Evolutionary conservation across 2,888 invertebrate species (phyloP).

Genomic region (Odontomyia ornata): DNA sequence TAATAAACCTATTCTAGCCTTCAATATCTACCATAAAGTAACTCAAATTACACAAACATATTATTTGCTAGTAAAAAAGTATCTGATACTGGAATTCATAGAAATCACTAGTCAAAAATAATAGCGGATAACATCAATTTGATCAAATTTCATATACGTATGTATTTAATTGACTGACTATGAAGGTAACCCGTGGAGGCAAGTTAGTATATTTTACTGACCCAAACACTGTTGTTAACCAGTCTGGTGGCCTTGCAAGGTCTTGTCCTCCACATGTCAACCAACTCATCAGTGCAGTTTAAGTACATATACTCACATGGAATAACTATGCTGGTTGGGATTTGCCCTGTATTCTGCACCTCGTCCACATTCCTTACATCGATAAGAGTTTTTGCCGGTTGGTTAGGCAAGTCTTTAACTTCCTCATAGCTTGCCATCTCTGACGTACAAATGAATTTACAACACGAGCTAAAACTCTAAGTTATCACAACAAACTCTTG

Average conservation of each 20-base stretch:
- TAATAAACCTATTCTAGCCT: too few species aligned
- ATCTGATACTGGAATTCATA: too few species aligned
- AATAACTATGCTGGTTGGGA: constrained; percentile 80
- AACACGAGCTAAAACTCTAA: too few species aligned
- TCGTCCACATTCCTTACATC: constrained; percentile 82
- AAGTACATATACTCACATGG: constrained; percentile 60
- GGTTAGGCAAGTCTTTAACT: constrained; percentile 65
- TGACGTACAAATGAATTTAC: too few species aligned
- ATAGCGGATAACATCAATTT: too few species aligned
- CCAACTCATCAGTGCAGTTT: too few species aligned
- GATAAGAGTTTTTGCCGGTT: constrained; percentile 69
- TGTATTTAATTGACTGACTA: too few species aligned
- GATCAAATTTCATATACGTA: too few species aligned
- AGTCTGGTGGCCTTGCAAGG: constrained; percentile 28
- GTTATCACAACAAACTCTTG: background rate
- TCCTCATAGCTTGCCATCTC: constrained; percentile 64
- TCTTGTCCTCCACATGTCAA: background rate
- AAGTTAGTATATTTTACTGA: background rate
- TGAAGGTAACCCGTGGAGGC: constrained; percentile 1
- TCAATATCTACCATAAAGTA: too few species aligned
- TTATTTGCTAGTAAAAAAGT: too few species aligned
- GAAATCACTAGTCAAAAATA: too few species aligned
- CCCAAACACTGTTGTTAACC: background rate
- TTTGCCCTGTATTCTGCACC: constrained; percentile 73
- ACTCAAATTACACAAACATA: too few species aligned